Evolutionary conservation across 1,140 invertebrate species (phyloP).

Genomic region (Drosophila kanapiae): DNA sequence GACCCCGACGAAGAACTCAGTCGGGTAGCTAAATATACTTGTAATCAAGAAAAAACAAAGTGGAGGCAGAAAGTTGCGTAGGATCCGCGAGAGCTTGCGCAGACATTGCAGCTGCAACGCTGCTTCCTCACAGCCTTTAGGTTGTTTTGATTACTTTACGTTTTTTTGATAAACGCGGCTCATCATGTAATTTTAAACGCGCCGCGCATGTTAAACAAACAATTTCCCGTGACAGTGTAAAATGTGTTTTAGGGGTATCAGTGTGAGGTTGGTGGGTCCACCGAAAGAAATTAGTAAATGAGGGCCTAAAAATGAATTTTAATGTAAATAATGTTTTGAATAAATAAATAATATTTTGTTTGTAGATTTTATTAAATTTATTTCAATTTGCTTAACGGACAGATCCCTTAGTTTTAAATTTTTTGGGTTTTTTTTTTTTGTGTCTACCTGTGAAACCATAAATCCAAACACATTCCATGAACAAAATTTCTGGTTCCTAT

Average conservation of each 20-base stretch:
- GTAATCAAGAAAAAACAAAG: slow-evolving; percentile 60
- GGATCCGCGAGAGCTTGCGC: slow-evolving; percentile 55
- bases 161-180: slow-evolving; percentile 78
- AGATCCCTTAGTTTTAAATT: no score
- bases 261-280: background rate
- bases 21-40: slow-evolving; percentile 72
- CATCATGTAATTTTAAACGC: slow-evolving; percentile 83
- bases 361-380: no score
- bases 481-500: no score
- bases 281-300: background rate
- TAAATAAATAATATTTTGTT: no score
- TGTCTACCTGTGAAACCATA: no score
- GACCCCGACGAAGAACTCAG: slow-evolving; percentile 73
- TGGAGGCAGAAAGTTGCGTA: slow-evolving; percentile 63
- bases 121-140: slow-evolving; percentile 24
- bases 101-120: slow-evolving; percentile 36
- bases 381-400: no score
- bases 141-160: slow-evolving; percentile 37
- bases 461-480: no score
- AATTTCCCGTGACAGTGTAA: slow-evolving; percentile 83
- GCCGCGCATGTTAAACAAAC: slow-evolving; percentile 80
- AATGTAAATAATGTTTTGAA: no score
- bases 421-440: no score
- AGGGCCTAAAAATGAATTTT: no score
- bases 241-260: slow-evolving; percentile 42